phyloP scores from a whole-genome alignment of 2,888 invertebrate genomes.

The Cryptocephalus primarius region DNA sequence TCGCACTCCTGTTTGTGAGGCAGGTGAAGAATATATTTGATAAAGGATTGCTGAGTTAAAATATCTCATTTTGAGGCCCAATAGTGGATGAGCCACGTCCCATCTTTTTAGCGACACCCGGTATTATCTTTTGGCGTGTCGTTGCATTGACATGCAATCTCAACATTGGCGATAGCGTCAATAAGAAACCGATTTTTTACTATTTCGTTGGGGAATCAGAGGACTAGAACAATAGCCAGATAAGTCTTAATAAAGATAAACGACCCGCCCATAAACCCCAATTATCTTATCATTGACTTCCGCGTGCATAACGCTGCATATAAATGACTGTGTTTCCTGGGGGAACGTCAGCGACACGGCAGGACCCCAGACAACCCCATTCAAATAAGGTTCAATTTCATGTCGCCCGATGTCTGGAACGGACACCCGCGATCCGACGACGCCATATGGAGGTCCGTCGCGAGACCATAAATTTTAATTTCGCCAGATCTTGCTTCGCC shows the following conservation, averaged over 20 bases:
- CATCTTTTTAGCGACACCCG: no score
- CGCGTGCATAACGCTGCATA: constrained; percentile 1
- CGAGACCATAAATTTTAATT: constrained; percentile 26
- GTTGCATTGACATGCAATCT: no score
- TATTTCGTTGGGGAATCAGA: no score
- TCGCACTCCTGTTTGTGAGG: no score
- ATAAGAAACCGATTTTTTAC: no score
- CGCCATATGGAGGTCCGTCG: constrained; percentile 22
- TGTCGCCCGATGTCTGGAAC: constrained; percentile 13
- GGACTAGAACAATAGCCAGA: no score
- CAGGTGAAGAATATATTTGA: no score
- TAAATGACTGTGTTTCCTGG: constrained; percentile 1
- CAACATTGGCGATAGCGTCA: no score
- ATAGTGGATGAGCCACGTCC: no score
- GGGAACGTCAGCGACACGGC: constrained; percentile 1
- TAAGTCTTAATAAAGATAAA: not conserved
- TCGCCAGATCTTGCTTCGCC: constrained; percentile 6
- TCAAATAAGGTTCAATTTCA: constrained; percentile 16
- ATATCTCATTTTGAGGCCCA: no score
- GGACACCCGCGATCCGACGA: constrained; percentile 20
- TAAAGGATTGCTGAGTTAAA: no score
- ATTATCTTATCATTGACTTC: not conserved
- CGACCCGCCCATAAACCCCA: not conserved
- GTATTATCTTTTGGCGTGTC: no score
- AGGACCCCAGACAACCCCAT: constrained; percentile 12